These are phyloP conservation scores for Gobio occitaniae DNA, from an alignment of 2,797 vertebrate species.

Conservation along the genomic window DNA sequence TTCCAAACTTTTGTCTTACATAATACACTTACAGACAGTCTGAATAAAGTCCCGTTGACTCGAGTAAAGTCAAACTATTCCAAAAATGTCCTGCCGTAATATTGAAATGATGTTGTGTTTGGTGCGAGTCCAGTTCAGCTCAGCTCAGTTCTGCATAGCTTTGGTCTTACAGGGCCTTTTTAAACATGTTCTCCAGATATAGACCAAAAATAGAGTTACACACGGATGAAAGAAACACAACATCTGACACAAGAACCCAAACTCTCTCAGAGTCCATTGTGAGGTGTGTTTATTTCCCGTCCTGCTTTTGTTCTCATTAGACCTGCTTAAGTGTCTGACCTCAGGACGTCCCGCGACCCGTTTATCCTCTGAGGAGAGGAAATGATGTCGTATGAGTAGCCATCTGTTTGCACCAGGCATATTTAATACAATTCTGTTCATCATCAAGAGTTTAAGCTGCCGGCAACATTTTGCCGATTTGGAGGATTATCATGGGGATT, in stretches of 20 bases:
- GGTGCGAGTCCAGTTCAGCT: background rate
- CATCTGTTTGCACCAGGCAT: slow-evolving; percentile 52
- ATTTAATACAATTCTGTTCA: slow-evolving; percentile 62
- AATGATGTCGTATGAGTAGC: slow-evolving; percentile 38
- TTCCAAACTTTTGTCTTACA: too few relatives aligned
- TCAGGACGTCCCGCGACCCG: slow-evolving; percentile 53
- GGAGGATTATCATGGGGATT: slow-evolving; percentile 84
- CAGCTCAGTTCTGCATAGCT: slow-evolving; percentile 23
- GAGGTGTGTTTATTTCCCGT: slow-evolving; percentile 20
- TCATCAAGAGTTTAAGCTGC: slow-evolving; percentile 84
- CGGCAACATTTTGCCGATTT: slow-evolving; percentile 77
- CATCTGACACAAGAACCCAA: background rate
- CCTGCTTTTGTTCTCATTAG: slow-evolving; percentile 23
- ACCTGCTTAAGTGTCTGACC: slow-evolving; percentile 1
- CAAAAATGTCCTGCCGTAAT: background rate
- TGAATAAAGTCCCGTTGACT: too few relatives aligned
- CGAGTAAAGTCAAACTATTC: background rate
- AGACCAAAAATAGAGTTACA: background rate
- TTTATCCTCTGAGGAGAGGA: slow-evolving; percentile 48
- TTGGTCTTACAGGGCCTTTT: background rate
- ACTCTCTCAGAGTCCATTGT: background rate
- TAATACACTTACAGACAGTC: too few relatives aligned
- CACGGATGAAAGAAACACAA: background rate
- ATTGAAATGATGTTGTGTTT: background rate
- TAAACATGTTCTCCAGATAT: slow-evolving; percentile 13